phyloP scores from a whole-genome alignment of 2,888 invertebrate species.

The Trachelus tabidus region DNA sequence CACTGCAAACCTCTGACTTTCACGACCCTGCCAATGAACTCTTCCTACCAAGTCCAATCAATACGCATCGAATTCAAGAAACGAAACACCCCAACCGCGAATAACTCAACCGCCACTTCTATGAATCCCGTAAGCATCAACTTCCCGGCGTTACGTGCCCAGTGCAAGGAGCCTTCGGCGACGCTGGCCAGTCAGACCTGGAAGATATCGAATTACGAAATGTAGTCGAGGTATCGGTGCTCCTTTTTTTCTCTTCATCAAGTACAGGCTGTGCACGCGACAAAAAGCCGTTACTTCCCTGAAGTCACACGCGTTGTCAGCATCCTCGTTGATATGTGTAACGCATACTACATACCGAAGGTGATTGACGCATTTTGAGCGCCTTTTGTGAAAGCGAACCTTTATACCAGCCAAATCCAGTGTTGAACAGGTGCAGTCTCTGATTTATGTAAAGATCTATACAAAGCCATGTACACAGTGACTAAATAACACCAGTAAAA shows the following conservation, averaged over 20 bases:
- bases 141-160: not conserved
- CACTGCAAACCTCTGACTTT: not conserved
- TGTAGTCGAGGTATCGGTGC: not conserved
- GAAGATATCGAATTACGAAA: not conserved
- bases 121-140: not conserved
- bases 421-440: not conserved
- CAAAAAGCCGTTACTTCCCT: conserved; percentile 5
- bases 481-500: not conserved
- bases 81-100: not conserved
- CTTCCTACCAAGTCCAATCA: not conserved
- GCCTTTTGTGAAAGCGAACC: not conserved
- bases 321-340: not conserved
- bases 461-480: not conserved
- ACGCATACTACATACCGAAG: not conserved
- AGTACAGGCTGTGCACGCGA: not conserved
- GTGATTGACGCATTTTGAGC: not conserved
- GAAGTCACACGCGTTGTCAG: not conserved
- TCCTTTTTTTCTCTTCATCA: not conserved
- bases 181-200: not conserved
- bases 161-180: not conserved
- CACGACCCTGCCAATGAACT: not conserved
- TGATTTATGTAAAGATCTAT: not conserved
- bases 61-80: not conserved
- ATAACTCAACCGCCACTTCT: not conserved
- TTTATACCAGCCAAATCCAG: not conserved